Percentiles rank a stretch among this genome's conserved stretches.
phyloP scores from a whole-genome alignment of 2,113 vertebrate species.

The Rynchops niger region DNA sequence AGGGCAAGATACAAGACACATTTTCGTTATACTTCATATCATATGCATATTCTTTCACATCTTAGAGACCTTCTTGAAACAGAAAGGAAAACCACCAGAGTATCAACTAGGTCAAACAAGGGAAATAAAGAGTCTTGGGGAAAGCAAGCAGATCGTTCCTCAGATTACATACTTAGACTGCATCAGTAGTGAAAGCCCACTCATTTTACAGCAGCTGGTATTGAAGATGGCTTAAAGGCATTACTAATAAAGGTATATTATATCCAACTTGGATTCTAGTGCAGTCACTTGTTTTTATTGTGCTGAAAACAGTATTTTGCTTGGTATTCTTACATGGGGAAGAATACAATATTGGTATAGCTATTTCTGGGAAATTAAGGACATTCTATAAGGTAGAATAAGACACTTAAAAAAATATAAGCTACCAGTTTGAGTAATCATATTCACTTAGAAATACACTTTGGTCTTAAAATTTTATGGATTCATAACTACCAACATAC shows the following conservation, averaged over 20 bases:
- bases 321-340: neutral
- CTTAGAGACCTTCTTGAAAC: neutral
- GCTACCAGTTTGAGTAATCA: neutral
- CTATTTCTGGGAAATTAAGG: neutral
- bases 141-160: neutral
- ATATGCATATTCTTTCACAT: neutral
- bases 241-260: neutral
- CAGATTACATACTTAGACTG: neutral
- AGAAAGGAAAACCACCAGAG: neutral
- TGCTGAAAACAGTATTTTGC: neutral
- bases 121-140: neutral
- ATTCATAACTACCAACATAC: neutral
- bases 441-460: neutral
- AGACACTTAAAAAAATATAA: neutral
- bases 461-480: neutral
- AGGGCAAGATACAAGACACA: fast-evolving
- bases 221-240: neutral
- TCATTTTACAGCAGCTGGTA: neutral
- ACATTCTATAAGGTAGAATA: neutral
- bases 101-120: neutral
- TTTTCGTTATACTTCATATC: neutral
- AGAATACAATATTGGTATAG: neutral
- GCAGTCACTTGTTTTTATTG: neutral
- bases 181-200: neutral
- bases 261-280: neutral